These are phyloP conservation scores for Acanthosoma haemorrhoidale DNA, from an alignment of 2,888 invertebrate genomes.

Conservation along the genomic window DNA sequence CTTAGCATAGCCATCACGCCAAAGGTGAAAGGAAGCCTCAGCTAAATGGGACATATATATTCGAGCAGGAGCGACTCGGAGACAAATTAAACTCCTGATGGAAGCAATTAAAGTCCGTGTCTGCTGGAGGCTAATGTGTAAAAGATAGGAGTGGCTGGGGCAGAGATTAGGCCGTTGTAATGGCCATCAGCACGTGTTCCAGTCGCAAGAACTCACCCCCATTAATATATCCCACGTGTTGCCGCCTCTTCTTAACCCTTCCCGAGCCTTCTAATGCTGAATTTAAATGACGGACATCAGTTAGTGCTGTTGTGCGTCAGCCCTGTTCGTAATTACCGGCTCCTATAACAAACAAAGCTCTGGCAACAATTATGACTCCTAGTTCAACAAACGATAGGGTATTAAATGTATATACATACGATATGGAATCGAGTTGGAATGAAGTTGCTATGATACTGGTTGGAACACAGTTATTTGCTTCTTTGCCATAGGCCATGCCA, in stretches of 20 bases:
- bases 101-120: constrained; percentile 19
- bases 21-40: not conserved
- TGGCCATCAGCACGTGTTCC: constrained; percentile 2
- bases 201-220: constrained; percentile 8
- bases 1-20: too few species aligned
- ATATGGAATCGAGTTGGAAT: too few species aligned
- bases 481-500: too few species aligned
- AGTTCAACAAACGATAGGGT: too few species aligned
- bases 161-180: constrained; percentile 3
- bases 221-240: constrained; percentile 25
- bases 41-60: not conserved
- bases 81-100: constrained; percentile 25
- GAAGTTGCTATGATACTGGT: too few species aligned
- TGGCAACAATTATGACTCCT: too few species aligned
- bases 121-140: constrained; percentile 5
- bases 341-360: too few species aligned
- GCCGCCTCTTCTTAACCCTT: constrained; percentile 24
- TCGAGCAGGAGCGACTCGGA: not conserved
- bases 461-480: too few species aligned
- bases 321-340: too few species aligned
- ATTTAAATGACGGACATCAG: constrained; percentile 12
- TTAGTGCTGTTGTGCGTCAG: too few species aligned
- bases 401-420: too few species aligned
- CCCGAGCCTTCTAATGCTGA: not conserved
- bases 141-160: constrained; percentile 14